Evolutionary conservation across 2,113 vertebrate genomes (phyloP), one percentile per base, ranked within the genome.

Genomic region (Herpetotheres cachinnans): DNA sequence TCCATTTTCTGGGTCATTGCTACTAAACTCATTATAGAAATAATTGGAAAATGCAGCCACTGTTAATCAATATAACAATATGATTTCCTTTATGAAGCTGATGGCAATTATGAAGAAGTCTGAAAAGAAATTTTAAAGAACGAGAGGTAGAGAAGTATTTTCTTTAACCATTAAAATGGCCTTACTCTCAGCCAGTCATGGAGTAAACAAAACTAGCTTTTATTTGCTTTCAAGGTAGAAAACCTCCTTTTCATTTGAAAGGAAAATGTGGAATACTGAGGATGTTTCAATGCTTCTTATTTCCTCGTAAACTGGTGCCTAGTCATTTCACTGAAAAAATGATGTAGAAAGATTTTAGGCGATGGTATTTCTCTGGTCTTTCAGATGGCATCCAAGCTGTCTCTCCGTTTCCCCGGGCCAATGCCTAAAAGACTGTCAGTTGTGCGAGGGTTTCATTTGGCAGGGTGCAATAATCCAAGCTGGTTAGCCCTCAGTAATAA

Each of bases 1-100:
- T 97, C 97, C 90, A 96, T 98, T 98, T 97, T 96, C 95, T 95
- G 97, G 97, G 96, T 98, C 98, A 96, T 59, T 97, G 94, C 91
- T 85, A 85, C 85, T 97, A 85, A 98, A 96, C 92, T 97, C 96
- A 97, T 98, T 98, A 98, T 22, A 85, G 72, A 95, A 91, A 95
- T 98, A 98, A 98, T 90, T 97, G 96, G 95, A 95, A 98, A 97
- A 90, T 86, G 86, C 82, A 90, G 90, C 89, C 90, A 95, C 94
- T 92, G 76, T 96, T 98, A 95, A 97, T 98, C 95, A 97, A 96
- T 94, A 79, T 87, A 89, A 96, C 84, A 95, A 91, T 97, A 80
- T 78, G 32, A 95, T 93, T 97, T 97, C 21, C 38, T 79, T 97
- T 87, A 83, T 69, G 69, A 93, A 95, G 47, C 71, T 97, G 87